Conservation (phyloP, 2,113 vertebrate species). For the Egretta garzetta region DNA sequence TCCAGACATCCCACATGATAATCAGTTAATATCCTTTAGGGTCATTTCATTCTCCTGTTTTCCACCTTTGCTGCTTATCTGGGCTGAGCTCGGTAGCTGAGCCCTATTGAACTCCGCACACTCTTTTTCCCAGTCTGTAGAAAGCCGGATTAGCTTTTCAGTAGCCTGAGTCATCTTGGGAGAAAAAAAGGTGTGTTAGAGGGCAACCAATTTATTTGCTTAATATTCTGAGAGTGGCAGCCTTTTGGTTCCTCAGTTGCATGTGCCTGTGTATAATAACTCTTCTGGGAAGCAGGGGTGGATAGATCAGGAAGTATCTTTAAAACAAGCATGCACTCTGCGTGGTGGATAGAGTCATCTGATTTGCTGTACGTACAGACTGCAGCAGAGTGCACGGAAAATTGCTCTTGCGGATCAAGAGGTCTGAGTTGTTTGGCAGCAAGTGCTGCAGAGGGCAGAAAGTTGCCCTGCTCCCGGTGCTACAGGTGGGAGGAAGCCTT, state of each 20-base stretch:
- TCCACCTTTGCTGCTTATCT: not conserved
- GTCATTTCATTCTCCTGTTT: not conserved
- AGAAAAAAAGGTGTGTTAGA: conserved; percentile 16
- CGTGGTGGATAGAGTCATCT: not conserved
- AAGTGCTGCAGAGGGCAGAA: not conserved
- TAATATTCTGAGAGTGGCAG: conserved; percentile 48
- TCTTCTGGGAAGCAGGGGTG: conserved; percentile 25
- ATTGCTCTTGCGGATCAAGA: conserved; percentile 18
- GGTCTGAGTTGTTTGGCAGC: not conserved
- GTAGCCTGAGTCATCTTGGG: not conserved
- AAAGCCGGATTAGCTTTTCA: conserved; percentile 46
- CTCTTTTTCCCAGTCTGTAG: not conserved
- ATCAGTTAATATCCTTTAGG: not conserved
- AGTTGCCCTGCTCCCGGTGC: not conserved
- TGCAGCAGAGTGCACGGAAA: not conserved
- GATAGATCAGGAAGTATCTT: not conserved
- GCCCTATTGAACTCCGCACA: not conserved
- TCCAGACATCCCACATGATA: not conserved
- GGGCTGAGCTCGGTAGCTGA: not conserved
- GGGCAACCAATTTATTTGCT: conserved; percentile 60
- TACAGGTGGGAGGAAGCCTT: not conserved
- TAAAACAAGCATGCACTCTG: not conserved
- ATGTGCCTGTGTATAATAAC: conserved; percentile 25
- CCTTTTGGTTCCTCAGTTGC: not conserved
- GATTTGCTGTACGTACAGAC: not conserved